Evolutionary conservation across 2,797 vertebrate genomes (phyloP), one percentile per base, ranked within the genome.

Genomic region (Mastacembelus armatus): DNA sequence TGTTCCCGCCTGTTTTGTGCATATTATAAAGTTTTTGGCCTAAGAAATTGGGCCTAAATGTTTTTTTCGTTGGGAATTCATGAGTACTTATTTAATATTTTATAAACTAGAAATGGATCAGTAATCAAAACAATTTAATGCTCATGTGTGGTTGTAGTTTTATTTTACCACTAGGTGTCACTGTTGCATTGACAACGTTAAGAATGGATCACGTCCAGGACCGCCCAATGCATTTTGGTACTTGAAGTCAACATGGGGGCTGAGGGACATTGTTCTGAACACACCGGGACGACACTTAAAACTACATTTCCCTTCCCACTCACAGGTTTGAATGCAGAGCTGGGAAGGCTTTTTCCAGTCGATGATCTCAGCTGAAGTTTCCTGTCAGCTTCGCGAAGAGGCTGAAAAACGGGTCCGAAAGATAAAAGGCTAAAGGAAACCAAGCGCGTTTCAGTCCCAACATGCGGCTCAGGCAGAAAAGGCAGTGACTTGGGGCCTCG

Each of bases 271-370:
- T 0, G 10, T 22, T 9, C 11, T 19, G 5, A 0, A 4, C 1
- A 4, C 1, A 3, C 3, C 2, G 18, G 19, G 15, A 0, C 24
- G 1, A 2, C 2, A 2, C 0, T 22, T 0, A 18, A 74, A 90
- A 95, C 93, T 94, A 87, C 93, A 92, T 82, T 89, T 92, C 93
- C 93, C 91, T 59, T 15, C 26, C 10, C 30, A 14, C 2, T 22
- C 1, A 14, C 4, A 26, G 1, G 62, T 90, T 91, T 85, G 80
- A 89, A 91, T 29, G 77, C 57, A 74, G 61, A 85, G 71, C 56
- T 78, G 77, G 56, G 44, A 69, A 61, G 80, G 64, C 55, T 73
- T 88, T 89, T 89, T 85, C 83, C 83, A 83, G 77, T 60, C 85
- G 89, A 87, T 90, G 89, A 92, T 84, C 90, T 89, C 87, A 88